Conservation (phyloP, 1,140 invertebrate species). For the Hypothenemus hampei region DNA sequence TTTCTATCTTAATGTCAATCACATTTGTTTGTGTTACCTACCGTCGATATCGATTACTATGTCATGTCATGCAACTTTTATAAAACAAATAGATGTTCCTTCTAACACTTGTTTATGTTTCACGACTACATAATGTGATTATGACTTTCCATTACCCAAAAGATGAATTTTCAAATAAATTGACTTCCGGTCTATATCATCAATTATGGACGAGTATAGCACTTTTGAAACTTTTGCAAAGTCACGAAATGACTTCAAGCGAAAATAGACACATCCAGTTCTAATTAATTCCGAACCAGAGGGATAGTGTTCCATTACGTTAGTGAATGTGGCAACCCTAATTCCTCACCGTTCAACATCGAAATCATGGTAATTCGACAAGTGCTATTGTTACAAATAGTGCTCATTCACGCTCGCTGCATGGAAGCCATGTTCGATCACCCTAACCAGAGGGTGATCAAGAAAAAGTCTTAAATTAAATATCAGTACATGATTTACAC, state of each 20-base stretch:
- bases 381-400: conserved; percentile 39
- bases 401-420: conserved; percentile 30
- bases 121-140: neutral
- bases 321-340: conserved; percentile 35
- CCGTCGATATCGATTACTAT: too few relatives aligned
- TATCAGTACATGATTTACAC: conserved; percentile 33
- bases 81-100: neutral
- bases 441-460: conserved; percentile 14
- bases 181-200: conserved; percentile 18
- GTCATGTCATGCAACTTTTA: conserved; percentile 1
- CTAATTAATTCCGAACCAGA: conserved; percentile 37
- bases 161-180: conserved; percentile 10
- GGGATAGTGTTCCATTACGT: conserved; percentile 38
- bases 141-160: neutral
- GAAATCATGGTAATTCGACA: conserved; percentile 34
- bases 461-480: conserved; percentile 33
- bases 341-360: conserved; percentile 29
- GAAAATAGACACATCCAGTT: conserved; percentile 28
- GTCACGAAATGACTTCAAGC: conserved; percentile 18
- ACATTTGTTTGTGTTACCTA: conserved; percentile 19
- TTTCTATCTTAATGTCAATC: conserved; percentile 16
- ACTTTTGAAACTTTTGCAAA: conserved; percentile 16
- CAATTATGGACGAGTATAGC: conserved; percentile 18
- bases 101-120: neutral
- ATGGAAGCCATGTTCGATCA: conserved; percentile 30